Base-by-base conservation (phyloP, 2,113 vertebrate species). In the Polypterus bichir region DNA sequence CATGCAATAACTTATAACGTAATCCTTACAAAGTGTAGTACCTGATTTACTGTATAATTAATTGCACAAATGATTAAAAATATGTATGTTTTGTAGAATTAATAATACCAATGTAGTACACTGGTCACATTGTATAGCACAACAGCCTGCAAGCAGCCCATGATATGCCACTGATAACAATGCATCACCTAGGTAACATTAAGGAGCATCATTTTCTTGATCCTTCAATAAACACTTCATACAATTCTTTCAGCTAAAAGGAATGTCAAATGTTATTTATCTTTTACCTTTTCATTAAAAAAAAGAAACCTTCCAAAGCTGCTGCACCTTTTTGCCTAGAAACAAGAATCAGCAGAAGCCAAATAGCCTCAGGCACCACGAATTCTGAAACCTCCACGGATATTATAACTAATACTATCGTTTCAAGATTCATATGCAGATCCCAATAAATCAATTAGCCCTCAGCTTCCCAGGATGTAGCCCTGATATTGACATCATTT, bases 211-310 rank as follows among this genome's bases (percentile, higher is more conserved):
- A 69, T 68, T 72, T 64, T 67, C 54, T 64, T 69, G 71, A 76
- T 73, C 71, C 68, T 62, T 76, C 68, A 70, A 69, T 68, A 72
- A 74, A 76, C 74, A 74, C 68, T 69, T 65, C 46, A 67, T 69
- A 70, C 68, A 70, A 73, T 76, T 74, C 68, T 68, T 71, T 70
- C 69, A 71, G 70, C 65, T 67, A 64, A 65, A 65, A 51, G 60
- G 71, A 76, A 73, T 72, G 70, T 76, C 70, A 74, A 68, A 74
- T 64, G 66, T 66, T 74, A 72, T 72, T 75, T 73, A 68, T 75
- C 71, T 72, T 27, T 70, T 65, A 69, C 70, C 62, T 63, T 67
- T 48, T 7, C 53, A 51, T 5, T 49, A 60, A 10, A 60, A 57
- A 58, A 64, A 55, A 65, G 53, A 63, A 59, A 60, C n/a, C 49